Base-by-base conservation (phyloP, 1,140 invertebrate species). In the Camponotus vicinus region DNA sequence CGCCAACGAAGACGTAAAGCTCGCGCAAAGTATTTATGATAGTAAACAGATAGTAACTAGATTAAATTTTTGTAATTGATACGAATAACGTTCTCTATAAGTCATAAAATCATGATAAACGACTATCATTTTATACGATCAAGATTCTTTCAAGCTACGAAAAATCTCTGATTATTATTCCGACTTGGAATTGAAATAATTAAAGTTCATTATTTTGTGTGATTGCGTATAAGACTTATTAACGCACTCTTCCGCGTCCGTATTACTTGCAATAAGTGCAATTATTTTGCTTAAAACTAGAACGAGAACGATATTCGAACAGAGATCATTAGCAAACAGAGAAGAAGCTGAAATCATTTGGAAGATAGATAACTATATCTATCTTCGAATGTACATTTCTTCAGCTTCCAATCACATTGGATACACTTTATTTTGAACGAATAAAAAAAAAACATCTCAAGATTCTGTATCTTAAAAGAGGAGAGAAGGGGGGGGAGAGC, bases 331-430 rank as follows among this genome's bases (percentile, higher is more conserved):
- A 59, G 9, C 37, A 55, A 55, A 40, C 13, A 70, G 34, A 80
- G 9, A 80, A 80, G 11, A 78, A 66, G 18, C 34, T 37, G 76
- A 82, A 61, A 82, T 73, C 5, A 82, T 59, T 70, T 34, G 11
- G 4, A 1, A 73, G 55, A 82, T 73, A 82, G 18, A 82, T 11
- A n/a, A 18, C 15, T 7, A 15, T 13, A 73, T 59, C 52, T 82
- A 71, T 59, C 21, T 82, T 8, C n/a, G n/a, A 82, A 59, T 15
- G 11, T 40, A 52, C 18, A 57, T 27, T 11, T 37, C 18, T 70
- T 40, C 49, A 42, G 40, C 4, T 5, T 7, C 3, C 32, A 21
- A 45, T 83, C 27, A 32, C 27, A 32, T 75, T 73, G 8, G 7
- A 42, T 42, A 32, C 32, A 32, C 42, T 13, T 37, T 69, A 57